A percentile compares a stretch with the other conserved stretches of the same genome.
Conservation (phyloP, 2,888 invertebrate species). For the Poecilus cupreus region DNA sequence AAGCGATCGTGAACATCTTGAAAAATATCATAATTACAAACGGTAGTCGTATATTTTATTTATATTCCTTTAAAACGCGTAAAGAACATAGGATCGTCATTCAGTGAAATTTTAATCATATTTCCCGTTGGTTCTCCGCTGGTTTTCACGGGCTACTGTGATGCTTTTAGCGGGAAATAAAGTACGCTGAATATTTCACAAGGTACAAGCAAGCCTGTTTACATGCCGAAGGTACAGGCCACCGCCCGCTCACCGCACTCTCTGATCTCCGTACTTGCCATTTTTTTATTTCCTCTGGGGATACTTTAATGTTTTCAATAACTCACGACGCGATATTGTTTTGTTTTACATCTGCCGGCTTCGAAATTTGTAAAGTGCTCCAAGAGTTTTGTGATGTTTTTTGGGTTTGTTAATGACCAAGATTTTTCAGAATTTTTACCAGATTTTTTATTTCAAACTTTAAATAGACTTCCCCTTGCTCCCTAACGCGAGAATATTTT, state of each 20-base stretch:
- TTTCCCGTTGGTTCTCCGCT: conserved; percentile 32
- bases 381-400: conserved; percentile 37
- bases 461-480: not conserved
- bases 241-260: not conserved
- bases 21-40: conserved; percentile 27
- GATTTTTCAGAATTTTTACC: conserved; percentile 37
- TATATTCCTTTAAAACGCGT: conserved; percentile 28
- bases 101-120: conserved; percentile 52
- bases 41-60: conserved; percentile 13
- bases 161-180: conserved; percentile 56
- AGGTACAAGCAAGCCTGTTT: conserved; percentile 31
- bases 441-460: conserved; percentile 27
- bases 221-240: not conserved
- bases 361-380: conserved; percentile 34
- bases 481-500: not conserved
- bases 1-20: not conserved
- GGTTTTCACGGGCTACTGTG: conserved; percentile 45
- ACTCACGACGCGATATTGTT: conserved; percentile 54
- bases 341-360: conserved; percentile 44
- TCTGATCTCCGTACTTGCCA: conserved; percentile 31
- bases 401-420: conserved; percentile 20
- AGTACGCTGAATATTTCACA: conserved; percentile 52
- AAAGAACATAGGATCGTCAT: conserved; percentile 21
- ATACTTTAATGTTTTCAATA: conserved; percentile 57
- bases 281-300: conserved; percentile 52